Percentiles rank a stretch among this genome's conserved stretches.
phyloP scores from a whole-genome alignment of 2,888 invertebrate species.

The Icerya purchasi region DNA sequence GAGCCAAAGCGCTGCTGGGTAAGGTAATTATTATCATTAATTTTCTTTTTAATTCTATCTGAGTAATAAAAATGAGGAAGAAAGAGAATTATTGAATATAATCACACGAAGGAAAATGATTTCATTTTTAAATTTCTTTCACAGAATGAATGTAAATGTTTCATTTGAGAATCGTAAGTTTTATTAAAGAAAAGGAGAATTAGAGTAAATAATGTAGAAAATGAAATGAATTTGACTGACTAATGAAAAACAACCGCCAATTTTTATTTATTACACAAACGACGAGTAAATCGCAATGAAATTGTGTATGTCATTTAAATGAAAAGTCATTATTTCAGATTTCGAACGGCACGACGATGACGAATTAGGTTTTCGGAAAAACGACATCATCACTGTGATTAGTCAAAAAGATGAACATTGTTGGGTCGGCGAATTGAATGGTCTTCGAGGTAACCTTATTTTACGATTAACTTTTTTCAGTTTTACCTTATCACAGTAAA shows the following conservation, averaged over 20 bases:
- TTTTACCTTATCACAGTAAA: conserved; percentile 3
- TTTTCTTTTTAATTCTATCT: background rate
- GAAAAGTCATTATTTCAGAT: conserved; percentile 31
- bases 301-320: too few relatives aligned
- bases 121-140: background rate
- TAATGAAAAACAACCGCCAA: too few relatives aligned
- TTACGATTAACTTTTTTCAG: background rate
- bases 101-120: background rate
- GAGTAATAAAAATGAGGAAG: background rate
- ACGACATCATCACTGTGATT: conserved; percentile 93
- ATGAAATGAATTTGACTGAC: too few relatives aligned
- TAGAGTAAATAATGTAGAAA: too few relatives aligned
- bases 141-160: background rate
- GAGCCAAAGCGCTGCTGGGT: conserved; percentile 82
- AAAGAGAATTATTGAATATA: background rate
- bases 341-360: conserved; percentile 96
- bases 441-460: conserved; percentile 44
- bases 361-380: conserved; percentile 91
- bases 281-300: too few relatives aligned
- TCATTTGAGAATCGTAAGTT: too few relatives aligned
- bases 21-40: conserved; percentile 16
- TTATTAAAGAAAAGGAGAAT: too few relatives aligned
- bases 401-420: conserved; percentile 96
- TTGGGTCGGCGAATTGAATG: conserved; percentile 94
- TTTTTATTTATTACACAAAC: too few relatives aligned